Base-by-base conservation (phyloP, 1,140 invertebrate genomes). In the Drosophila pseudoananassae region DNA sequence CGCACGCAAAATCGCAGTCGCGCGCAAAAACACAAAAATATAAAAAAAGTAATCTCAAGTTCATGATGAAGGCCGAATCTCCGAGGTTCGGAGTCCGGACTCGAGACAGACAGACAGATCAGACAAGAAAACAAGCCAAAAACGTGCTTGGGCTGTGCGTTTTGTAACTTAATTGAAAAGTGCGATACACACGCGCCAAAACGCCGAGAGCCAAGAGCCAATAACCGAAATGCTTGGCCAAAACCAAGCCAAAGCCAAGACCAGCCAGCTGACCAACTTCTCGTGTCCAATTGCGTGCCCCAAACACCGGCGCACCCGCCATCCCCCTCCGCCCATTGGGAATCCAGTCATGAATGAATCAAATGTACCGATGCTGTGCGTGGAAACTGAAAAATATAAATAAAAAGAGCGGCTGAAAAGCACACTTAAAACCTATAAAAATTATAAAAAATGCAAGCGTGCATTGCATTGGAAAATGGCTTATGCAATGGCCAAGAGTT, bases 151-250 rank as follows among this genome's bases (percentile, higher is more conserved):
- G 75, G 61, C 83, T 3, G 88, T 88, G 83, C 83, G 82, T 85
- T 85, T 85, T 82, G 82, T 88, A 82, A 82, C 69, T 82, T 82
- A 85, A 85, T 85, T 82, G 83, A 85, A 82, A 85, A 85, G 82
- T 85, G 83, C 82, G 82, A 82, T 78, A 88, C 83, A 85, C 83
- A 88, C 82, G 83, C 83, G 83, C 74, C 78, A 82, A 8, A 81
- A 58, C 58, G 66, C 72, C 55, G 31, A 43, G 43, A 71, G 49
- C 68, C 52, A 25, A 36, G 43, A 71, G 49, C 68, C 52, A 25
- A 36, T 17, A 46, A 43, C 53, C 68, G 53, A 49, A 73, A 45
- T 17, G 40, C 15, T 17, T 45, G 40, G 68, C 63, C 76, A 79
- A 61, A 81, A 74, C 58, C 66, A 58, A 27, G 66, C 50, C 59